phyloP scores from a whole-genome alignment of 2,797 vertebrate species.

The Philypnodon macrostomus region DNA sequence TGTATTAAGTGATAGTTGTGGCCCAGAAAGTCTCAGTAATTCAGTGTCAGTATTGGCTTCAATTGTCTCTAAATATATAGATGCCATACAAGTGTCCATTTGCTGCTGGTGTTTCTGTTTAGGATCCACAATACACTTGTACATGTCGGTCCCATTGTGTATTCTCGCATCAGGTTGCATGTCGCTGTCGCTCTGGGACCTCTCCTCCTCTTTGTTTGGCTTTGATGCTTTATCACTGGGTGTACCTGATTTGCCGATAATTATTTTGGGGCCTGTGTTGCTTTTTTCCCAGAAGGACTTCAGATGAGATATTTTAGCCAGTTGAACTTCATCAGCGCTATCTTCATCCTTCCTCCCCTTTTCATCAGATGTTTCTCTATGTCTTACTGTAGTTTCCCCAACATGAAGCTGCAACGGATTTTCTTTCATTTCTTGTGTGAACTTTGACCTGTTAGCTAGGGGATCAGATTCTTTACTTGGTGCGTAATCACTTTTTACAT shows the following conservation, averaged over 20 bases:
- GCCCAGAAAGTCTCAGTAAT: conserved; percentile 28
- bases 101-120: conserved; percentile 19
- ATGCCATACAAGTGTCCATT: conserved; percentile 2
- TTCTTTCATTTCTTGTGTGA: conserved; percentile 25
- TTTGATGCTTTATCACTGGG: conserved; percentile 42
- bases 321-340: conserved; percentile 53
- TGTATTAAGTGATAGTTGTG: conserved; percentile 15
- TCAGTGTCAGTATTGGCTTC: conserved; percentile 23
- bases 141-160: conserved; percentile 21
- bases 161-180: conserved; percentile 15
- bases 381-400: too few relatives aligned
- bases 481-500: conserved; percentile 31
- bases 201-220: conserved; percentile 31
- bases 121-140: conserved; percentile 13
- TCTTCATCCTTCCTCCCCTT: conserved; percentile 33
- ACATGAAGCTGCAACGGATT: too few relatives aligned
- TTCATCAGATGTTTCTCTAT: conserved; percentile 35
- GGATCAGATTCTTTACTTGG: conserved; percentile 26
- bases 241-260: conserved; percentile 51
- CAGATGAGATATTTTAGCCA: conserved; percentile 75
- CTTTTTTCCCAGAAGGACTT: conserved; percentile 87
- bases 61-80: too few relatives aligned
- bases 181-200: too few relatives aligned
- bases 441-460: conserved; percentile 24
- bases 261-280: conserved; percentile 58